Base-by-base conservation (phyloP, 2,113 vertebrate genomes). In the Otus sunia region DNA sequence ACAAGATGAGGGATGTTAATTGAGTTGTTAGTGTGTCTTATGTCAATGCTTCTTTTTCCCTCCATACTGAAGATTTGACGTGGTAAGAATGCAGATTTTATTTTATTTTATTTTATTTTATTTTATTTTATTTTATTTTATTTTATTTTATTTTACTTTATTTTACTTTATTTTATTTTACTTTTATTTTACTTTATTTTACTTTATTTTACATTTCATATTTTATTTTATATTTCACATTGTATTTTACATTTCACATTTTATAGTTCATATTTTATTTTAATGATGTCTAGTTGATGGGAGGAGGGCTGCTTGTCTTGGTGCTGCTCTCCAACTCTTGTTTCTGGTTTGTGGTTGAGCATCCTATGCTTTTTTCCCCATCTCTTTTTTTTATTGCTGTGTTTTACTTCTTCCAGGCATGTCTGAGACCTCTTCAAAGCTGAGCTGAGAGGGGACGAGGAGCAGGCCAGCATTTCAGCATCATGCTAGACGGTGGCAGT, bases 21-120 rank as follows among this genome's bases (percentile, higher is more conserved):
- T 68, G 19, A n/a, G 2, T 36, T 72, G 3, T 59, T 59, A 49
- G 7, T 21, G 29, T 53, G 8, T 66, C 29, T 59, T 45, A 30
- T 16, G 4, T 15, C 69, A 39, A 1, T 43, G 8, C 5, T 58
- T 20, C 39, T 68, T 77, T 60, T 86, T 14, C 9, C 12, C 15
- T 59, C 7, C 11, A 12, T 62, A 19, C 0, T 0, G n/a, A 15
- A 58, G 11, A 43, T 37, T 67, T 55, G 17, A 21, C 9, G 36
- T 86, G 26, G 22, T 41, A 37, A 62, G 45, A 71, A 78, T 71
- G 10, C 30, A 62, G 7, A 0, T 37, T 53, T 64, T 64, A 4
- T 1, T 68, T 71, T 8, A 7, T 47, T 55, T 30, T 9, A 4
- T 29, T 52, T 50, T 20, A 4, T 5, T 56, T 34, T 37, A 27